A percentile compares a stretch with the other conserved stretches of the same genome.
These are phyloP conservation scores for Notechis scutatus DNA, from an alignment of 2,113 vertebrate genomes.

Conservation along the genomic window DNA sequence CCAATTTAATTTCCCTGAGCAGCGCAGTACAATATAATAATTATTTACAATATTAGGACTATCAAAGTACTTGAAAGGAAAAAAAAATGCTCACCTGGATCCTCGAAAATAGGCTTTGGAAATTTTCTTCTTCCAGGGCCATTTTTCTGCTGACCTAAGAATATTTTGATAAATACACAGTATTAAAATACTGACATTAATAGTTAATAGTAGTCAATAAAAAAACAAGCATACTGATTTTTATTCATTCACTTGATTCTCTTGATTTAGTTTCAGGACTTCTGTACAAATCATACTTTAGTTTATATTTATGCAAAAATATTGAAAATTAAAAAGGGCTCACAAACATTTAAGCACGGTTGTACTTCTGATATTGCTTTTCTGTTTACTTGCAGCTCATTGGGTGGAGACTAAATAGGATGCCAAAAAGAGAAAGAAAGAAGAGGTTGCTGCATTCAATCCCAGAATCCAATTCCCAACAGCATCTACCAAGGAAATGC, in stretches of 20 bases:
- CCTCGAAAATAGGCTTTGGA: conserved; percentile 93
- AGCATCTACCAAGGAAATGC: not conserved
- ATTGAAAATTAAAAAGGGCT: not conserved
- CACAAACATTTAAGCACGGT: not conserved
- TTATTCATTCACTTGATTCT: not conserved
- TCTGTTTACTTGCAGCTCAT: not conserved
- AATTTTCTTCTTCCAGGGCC: conserved; percentile 92
- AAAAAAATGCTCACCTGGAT: conserved; percentile 79
- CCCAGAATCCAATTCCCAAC: not conserved
- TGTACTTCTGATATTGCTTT: not conserved
- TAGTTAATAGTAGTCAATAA: not conserved
- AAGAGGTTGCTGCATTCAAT: not conserved
- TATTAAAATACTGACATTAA: conserved; percentile 10
- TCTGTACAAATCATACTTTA: not conserved
- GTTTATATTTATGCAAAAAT: not conserved
- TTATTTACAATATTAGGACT: not conserved
- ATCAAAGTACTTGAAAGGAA: not conserved
- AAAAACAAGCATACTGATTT: not conserved
- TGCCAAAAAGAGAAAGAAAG: not conserved
- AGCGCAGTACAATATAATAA: not conserved
- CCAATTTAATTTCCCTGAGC: not conserved
- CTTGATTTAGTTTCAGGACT: not conserved
- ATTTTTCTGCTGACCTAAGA: conserved; percentile 85
- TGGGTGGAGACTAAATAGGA: not conserved
- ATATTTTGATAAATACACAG: conserved; percentile 44